These are phyloP conservation scores for Eulemur coronatus DNA, from an alignment of 2,797 vertebrate genomes.

Conservation along the genomic window DNA sequence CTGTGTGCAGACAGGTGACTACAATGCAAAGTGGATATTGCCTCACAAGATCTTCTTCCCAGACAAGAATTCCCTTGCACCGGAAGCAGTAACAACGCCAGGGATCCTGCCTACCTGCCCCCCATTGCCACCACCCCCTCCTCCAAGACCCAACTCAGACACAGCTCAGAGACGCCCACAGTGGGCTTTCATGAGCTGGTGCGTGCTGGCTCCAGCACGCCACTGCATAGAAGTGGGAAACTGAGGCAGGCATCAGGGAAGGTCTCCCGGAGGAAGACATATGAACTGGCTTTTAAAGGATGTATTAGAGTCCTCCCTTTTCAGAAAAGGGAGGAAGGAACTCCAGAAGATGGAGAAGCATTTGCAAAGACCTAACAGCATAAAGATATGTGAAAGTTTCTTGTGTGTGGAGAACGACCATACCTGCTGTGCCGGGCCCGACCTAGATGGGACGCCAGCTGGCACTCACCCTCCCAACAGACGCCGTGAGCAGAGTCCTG, in stretches of 20 bases:
- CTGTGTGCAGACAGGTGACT: background rate
- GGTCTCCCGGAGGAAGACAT: too few species aligned
- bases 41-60: background rate
- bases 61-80: background rate
- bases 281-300: background rate
- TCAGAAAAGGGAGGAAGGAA: background rate
- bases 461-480: background rate
- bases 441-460: background rate
- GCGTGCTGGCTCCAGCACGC: fast-evolving
- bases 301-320: background rate
- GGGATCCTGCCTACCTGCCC: background rate
- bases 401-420: background rate
- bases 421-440: background rate
- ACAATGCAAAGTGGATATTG: background rate
- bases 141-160: background rate
- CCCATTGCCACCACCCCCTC: background rate
- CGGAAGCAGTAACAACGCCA: background rate
- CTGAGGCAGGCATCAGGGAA: background rate
- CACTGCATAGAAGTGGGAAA: background rate
- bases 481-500: background rate
- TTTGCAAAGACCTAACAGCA: background rate
- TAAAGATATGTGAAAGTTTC: background rate
- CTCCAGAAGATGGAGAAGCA: background rate
- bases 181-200: background rate
- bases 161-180: background rate